Evolutionary conservation across 2,888 invertebrate genomes (phyloP).

Genomic region (Papilio gigon): DNA sequence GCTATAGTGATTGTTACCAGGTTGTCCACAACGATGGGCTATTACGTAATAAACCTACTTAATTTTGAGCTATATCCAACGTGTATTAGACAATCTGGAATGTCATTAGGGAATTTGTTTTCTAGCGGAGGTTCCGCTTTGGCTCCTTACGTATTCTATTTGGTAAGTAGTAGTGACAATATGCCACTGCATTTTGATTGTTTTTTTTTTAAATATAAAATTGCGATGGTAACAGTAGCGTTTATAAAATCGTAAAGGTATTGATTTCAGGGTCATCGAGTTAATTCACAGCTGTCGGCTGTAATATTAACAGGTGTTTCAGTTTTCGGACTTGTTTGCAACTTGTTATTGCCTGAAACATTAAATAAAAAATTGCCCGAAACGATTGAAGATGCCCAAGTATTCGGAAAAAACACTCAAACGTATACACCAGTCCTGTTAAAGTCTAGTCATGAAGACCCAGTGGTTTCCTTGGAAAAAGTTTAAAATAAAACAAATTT

Average conservation of each 20-base stretch:
- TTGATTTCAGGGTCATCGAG: slow-evolving; percentile 56
- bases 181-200: not conserved
- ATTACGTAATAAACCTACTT: slow-evolving; percentile 83
- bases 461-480: not conserved
- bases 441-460: not conserved
- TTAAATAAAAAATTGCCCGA: slow-evolving; percentile 84
- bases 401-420: slow-evolving; percentile 74
- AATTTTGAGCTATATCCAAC: slow-evolving; percentile 87
- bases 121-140: slow-evolving; percentile 81
- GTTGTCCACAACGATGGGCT: slow-evolving; percentile 79
- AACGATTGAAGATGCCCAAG: slow-evolving; percentile 83
- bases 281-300: slow-evolving; percentile 57
- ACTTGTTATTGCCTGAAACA: slow-evolving; percentile 84
- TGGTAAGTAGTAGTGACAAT: slow-evolving; percentile 63
- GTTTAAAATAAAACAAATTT: not conserved
- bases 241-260: not conserved
- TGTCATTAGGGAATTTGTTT: slow-evolving; percentile 82
- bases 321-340: slow-evolving; percentile 71
- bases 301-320: slow-evolving; percentile 61
- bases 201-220: not conserved
- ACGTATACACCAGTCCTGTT: slow-evolving; percentile 39
- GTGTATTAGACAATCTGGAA: slow-evolving; percentile 84
- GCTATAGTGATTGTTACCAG: slow-evolving; percentile 74
- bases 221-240: not conserved
- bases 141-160: slow-evolving; percentile 83